phyloP scores from a whole-genome alignment of 2,888 invertebrate species.

The Ctena decussata region DNA sequence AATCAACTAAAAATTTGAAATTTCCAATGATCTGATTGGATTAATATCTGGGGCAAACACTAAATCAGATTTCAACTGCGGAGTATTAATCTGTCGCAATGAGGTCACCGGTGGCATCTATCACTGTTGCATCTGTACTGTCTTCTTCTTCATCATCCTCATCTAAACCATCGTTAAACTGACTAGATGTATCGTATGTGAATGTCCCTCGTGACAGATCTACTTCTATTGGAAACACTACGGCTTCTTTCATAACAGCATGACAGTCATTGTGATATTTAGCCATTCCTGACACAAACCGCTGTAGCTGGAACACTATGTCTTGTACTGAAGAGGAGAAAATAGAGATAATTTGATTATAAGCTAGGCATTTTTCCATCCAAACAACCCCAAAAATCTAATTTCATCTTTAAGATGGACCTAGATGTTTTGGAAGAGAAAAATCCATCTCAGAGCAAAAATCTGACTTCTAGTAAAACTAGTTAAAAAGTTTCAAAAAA shows the following conservation, averaged over 20 bases:
- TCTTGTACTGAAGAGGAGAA: conserved; percentile 91
- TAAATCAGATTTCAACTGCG: no score
- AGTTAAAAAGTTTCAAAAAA: no score
- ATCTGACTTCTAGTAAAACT: no score
- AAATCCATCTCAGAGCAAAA: no score
- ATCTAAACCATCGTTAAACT: conserved; percentile 84
- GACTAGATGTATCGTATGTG: conserved; percentile 89
- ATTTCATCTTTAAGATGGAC: no score
- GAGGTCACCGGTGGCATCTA: conserved; percentile 71
- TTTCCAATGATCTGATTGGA: no score
- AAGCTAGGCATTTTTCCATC: no score
- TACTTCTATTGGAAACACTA: conserved; percentile 97
- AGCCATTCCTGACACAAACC: conserved; percentile 94
- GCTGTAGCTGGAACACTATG: conserved; percentile 92
- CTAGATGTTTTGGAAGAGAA: no score
- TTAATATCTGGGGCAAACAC: no score
- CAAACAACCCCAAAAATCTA: no score
- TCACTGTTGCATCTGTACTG: conserved; percentile 52
- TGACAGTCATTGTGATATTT: conserved; percentile 92
- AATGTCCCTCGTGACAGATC: conserved; percentile 97
- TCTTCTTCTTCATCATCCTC: conserved; percentile 85
- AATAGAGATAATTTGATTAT: no score
- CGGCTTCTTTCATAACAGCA: conserved; percentile 91
- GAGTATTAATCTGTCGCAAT: conserved; percentile 79
- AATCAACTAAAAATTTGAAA: no score